phyloP scores from a whole-genome alignment of 2,113 vertebrate species.

The Actinemys pallida region DNA sequence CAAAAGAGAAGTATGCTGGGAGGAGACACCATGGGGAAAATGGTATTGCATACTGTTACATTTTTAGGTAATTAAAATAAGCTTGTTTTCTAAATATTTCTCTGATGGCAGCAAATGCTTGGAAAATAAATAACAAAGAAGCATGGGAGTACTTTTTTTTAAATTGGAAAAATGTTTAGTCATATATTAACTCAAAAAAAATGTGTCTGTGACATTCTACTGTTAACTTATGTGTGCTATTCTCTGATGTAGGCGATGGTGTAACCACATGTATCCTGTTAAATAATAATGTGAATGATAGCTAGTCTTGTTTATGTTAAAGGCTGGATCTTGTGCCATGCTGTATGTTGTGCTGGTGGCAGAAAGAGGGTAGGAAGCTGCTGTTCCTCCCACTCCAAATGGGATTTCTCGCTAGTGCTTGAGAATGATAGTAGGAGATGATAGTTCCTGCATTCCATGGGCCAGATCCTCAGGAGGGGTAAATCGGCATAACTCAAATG shows the following conservation, averaged over 20 bases:
- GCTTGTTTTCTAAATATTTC: conserved; percentile 1
- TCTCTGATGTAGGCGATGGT: not conserved
- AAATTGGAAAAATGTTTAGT: not conserved
- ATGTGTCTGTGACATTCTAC: not conserved
- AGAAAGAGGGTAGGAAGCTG: not conserved
- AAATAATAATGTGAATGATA: not conserved
- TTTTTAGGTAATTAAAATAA: not conserved
- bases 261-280: not conserved
- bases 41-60: not conserved
- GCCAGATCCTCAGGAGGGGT: rapidly evolving
- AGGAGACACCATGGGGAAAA: not conserved
- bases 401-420: not conserved
- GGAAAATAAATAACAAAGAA: not conserved
- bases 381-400: not conserved
- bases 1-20: not conserved
- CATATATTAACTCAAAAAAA: not conserved
- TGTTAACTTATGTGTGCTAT: not conserved
- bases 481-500: not conserved
- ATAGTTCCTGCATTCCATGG: not conserved
- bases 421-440: not conserved
- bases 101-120: not conserved
- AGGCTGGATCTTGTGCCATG: not conserved
- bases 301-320: not conserved
- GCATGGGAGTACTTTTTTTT: not conserved
- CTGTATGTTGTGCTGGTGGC: not conserved